A percentile compares a stretch with the other conserved stretches of the same genome.
phyloP scores from a whole-genome alignment of 2,888 invertebrate genomes.

The Pheosia gnoma region DNA sequence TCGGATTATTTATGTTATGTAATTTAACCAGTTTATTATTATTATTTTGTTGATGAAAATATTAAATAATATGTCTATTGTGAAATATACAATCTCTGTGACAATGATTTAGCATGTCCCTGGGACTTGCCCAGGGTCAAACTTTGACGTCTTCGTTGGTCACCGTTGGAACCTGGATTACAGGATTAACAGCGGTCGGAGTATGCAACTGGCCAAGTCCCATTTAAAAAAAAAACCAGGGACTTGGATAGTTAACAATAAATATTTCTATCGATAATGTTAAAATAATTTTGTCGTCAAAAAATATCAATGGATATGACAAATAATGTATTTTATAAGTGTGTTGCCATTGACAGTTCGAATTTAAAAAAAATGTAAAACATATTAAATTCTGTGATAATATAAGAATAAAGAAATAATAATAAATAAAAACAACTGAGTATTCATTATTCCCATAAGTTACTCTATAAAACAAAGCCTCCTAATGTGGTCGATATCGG shows the following conservation, averaged over 20 bases:
- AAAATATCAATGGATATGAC: slow-evolving; percentile 6
- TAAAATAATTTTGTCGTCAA: slow-evolving; percentile 1
- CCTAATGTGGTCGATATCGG: too few species aligned
- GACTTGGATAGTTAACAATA: slow-evolving; percentile 10
- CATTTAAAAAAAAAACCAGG: neutral
- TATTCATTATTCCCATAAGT: too few species aligned
- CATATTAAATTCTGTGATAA: slow-evolving; percentile 45
- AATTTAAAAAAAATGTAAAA: slow-evolving; percentile 34
- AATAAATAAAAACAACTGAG: neutral
- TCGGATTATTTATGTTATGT: neutral
- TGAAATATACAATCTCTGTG: neutral
- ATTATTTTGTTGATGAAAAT: slow-evolving; percentile 6
- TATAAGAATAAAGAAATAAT: slow-evolving; percentile 39
- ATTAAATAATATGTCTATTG: too few species aligned
- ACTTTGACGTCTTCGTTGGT: neutral
- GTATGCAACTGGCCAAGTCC: too few species aligned
- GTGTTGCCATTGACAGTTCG: slow-evolving; percentile 22
- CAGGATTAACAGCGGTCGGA: neutral
- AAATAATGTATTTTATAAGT: slow-evolving; percentile 16
- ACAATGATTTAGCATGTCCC: neutral
- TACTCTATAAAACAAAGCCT: too few species aligned
- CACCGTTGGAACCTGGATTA: neutral
- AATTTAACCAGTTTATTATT: neutral
- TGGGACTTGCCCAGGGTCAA: neutral
- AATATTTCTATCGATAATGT: slow-evolving; percentile 2